phyloP scores from a whole-genome alignment of 1,140 invertebrate species.

The Lordiphosa mommai region DNA sequence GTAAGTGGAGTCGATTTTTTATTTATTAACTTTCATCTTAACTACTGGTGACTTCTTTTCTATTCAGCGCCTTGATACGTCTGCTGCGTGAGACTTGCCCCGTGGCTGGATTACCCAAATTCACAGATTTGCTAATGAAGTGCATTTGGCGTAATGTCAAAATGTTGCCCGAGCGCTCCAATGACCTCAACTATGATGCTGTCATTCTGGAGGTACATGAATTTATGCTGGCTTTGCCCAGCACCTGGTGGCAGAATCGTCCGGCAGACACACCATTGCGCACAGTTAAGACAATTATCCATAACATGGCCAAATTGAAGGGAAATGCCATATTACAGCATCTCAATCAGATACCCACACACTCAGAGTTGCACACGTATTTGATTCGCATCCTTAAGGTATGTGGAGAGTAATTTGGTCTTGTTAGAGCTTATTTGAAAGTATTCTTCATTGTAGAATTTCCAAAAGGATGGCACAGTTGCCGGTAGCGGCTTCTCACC shows the following conservation, averaged over 20 bases:
- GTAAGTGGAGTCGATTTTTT: slow-evolving; percentile 21
- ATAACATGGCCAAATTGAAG: slow-evolving; percentile 90
- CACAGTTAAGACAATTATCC: slow-evolving; percentile 95
- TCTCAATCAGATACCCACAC: slow-evolving; percentile 88
- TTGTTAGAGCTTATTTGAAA: neutral
- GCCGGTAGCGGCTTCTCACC: slow-evolving; percentile 45
- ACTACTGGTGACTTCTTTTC: neutral
- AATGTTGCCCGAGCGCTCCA: slow-evolving; percentile 85
- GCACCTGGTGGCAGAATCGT: slow-evolving; percentile 86
- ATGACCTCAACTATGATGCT: slow-evolving; percentile 87
- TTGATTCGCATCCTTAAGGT: slow-evolving; percentile 89
- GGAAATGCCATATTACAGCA: slow-evolving; percentile 88
- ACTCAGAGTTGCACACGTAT: slow-evolving; percentile 91
- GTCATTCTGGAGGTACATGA: slow-evolving; percentile 88
- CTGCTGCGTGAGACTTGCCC: slow-evolving; percentile 87
- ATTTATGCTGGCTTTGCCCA: slow-evolving; percentile 89
- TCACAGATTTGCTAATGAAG: slow-evolving; percentile 92
- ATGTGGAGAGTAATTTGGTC: neutral
- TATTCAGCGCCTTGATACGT: slow-evolving; percentile 86
- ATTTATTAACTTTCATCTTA: neutral
- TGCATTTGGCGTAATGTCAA: slow-evolving; percentile 92
- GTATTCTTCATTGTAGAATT: slow-evolving; percentile 46
- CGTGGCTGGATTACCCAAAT: slow-evolving; percentile 84
- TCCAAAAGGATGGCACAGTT: slow-evolving; percentile 68
- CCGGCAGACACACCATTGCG: slow-evolving; percentile 88